A percentile compares a stretch with the other conserved stretches of the same genome.
These are phyloP conservation scores for Drosophila leontia DNA, from an alignment of 1,140 invertebrate genomes.

Conservation along the genomic window DNA sequence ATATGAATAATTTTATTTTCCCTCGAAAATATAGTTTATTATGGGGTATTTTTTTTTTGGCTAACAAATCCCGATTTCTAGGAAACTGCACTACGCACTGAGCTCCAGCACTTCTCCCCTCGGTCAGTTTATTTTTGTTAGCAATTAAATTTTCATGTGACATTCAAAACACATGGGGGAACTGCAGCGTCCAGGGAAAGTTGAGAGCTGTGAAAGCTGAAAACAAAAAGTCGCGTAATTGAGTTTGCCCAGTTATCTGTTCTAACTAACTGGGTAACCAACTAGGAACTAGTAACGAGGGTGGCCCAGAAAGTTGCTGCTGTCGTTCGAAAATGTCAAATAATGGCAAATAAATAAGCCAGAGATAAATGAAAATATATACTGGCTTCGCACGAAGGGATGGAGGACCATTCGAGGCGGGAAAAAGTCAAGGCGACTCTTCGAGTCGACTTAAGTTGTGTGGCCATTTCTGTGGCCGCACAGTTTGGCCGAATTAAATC, in stretches of 20 bases:
- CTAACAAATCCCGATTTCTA: neutral
- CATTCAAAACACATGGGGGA: slow-evolving; percentile 17
- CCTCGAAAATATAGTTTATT: slow-evolving; percentile 4
- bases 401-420: neutral
- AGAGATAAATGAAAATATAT: slow-evolving; percentile 39
- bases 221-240: slow-evolving; percentile 65
- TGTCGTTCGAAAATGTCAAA: slow-evolving; percentile 52
- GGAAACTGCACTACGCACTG: neutral
- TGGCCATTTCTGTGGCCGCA: slow-evolving; percentile 75
- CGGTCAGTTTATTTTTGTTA: slow-evolving; percentile 7
- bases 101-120: neutral
- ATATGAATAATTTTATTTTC: slow-evolving; percentile 2
- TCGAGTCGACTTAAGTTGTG: slow-evolving; percentile 59
- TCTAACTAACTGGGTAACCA: slow-evolving; percentile 24
- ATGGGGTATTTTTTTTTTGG: neutral
- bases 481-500: slow-evolving; percentile 78
- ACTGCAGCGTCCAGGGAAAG: slow-evolving; percentile 6
- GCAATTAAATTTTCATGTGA: slow-evolving; percentile 29
- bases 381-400: slow-evolving; percentile 13
- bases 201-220: slow-evolving; percentile 4
- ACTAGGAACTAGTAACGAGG: slow-evolving; percentile 14
- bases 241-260: slow-evolving; percentile 58
- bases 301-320: slow-evolving; percentile 21
- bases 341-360: slow-evolving; percentile 54
- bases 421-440: slow-evolving; percentile 32